These are phyloP conservation scores for Lasioglossum marginatum DNA, from an alignment of 2,888 invertebrate species.

Conservation along the genomic window DNA sequence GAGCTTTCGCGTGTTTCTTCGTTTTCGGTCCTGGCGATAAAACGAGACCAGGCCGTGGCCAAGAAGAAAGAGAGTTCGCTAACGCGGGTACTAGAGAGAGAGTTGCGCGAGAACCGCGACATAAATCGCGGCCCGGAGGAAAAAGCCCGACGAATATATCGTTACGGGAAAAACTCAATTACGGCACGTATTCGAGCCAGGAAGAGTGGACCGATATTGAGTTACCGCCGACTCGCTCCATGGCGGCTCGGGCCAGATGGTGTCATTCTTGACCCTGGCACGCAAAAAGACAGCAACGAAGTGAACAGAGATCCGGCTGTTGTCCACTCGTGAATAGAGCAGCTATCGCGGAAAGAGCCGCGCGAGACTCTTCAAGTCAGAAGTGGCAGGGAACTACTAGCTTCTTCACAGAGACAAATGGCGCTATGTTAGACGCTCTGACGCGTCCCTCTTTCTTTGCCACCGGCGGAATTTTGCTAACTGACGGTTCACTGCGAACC, in stretches of 20 bases:
- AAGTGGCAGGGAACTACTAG: slow-evolving; percentile 40
- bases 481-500: neutral
- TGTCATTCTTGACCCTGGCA: slow-evolving; percentile 28
- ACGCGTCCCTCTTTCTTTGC: neutral
- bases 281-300: slow-evolving; percentile 34
- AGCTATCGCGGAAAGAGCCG: slow-evolving; percentile 44
- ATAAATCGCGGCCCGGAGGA: slow-evolving; percentile 31
- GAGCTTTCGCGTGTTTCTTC: slow-evolving; percentile 1
- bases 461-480: neutral
- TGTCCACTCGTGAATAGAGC: slow-evolving; percentile 55
- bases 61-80: neutral
- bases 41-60: slow-evolving; percentile 8
- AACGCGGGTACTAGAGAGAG: neutral
- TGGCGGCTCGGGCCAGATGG: neutral
- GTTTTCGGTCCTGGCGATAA: neutral
- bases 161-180: slow-evolving; percentile 55
- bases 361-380: slow-evolving; percentile 37
- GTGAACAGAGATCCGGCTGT: slow-evolving; percentile 41
- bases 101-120: neutral
- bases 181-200: slow-evolving; percentile 54
- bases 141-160: slow-evolving; percentile 41
- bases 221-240: slow-evolving; percentile 40
- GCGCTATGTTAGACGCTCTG: slow-evolving; percentile 8
- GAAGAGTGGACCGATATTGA: slow-evolving; percentile 58
- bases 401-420: slow-evolving; percentile 31